phyloP scores from a whole-genome alignment of 2,888 invertebrate genomes.

The Azorinus chamasolen region DNA sequence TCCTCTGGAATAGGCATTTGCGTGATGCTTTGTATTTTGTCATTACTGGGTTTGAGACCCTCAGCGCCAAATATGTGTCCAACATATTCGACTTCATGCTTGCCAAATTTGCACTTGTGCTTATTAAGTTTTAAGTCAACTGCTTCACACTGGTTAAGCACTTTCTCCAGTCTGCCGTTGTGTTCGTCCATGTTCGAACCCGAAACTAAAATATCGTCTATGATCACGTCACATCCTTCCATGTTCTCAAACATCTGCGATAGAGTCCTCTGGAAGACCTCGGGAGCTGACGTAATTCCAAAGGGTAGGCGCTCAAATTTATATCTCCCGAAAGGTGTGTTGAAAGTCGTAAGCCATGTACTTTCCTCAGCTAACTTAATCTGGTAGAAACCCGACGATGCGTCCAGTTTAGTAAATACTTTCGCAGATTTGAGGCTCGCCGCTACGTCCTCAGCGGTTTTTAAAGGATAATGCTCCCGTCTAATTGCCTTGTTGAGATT shows the following conservation, averaged over 20 bases:
- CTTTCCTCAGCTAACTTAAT: slow-evolving; percentile 39
- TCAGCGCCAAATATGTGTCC: slow-evolving; percentile 58
- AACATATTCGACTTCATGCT: slow-evolving; percentile 37
- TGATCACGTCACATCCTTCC: slow-evolving; percentile 38
- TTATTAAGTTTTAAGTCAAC: slow-evolving; percentile 27
- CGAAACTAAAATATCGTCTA: slow-evolving; percentile 51
- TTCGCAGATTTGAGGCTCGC: slow-evolving; percentile 44
- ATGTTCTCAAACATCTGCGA: slow-evolving; percentile 34
- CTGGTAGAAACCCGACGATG: slow-evolving; percentile 64
- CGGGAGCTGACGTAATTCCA: slow-evolving; percentile 26
- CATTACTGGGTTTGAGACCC: slow-evolving; percentile 51
- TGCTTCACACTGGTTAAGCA: slow-evolving; percentile 28
- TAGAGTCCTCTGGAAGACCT: slow-evolving; percentile 14
- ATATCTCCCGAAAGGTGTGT: slow-evolving; percentile 42
- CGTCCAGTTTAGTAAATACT: slow-evolving; percentile 60
- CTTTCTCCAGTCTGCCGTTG: slow-evolving; percentile 15
- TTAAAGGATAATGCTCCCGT: slow-evolving; percentile 57
- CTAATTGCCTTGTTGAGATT: slow-evolving; percentile 57
- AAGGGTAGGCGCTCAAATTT: slow-evolving; percentile 55
- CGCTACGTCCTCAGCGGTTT: slow-evolving; percentile 59
- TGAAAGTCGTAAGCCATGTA: slow-evolving; percentile 47
- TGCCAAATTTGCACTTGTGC: slow-evolving; percentile 30
- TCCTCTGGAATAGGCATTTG: slow-evolving; percentile 47
- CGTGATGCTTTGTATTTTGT: slow-evolving; percentile 51
- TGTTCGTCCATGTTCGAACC: slow-evolving; percentile 35